Conservation (phyloP, 2,113 vertebrate species). For the Hirundichthys speculiger region DNA sequence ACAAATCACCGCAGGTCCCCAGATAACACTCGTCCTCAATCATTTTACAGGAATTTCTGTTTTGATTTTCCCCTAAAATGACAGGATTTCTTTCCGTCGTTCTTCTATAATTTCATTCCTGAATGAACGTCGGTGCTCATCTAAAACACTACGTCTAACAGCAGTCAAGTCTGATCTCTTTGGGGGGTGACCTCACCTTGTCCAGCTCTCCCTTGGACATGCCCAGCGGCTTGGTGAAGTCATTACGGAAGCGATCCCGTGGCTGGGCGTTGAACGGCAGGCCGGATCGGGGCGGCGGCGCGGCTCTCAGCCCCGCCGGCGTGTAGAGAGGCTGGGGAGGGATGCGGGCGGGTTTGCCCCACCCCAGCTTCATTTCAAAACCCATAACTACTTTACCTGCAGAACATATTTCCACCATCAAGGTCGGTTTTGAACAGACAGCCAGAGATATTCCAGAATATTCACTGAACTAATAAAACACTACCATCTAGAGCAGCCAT, state of each 20-base stretch:
- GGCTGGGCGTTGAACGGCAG: slow-evolving; percentile 86
- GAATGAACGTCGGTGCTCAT: background rate
- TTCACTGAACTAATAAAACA: background rate
- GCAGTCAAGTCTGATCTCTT: slow-evolving; percentile 3
- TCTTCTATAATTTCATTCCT: too few relatives aligned
- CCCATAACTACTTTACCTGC: slow-evolving; percentile 85
- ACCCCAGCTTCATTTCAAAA: slow-evolving; percentile 86
- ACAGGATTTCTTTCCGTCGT: too few relatives aligned
- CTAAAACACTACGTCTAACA: background rate
- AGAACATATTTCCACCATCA: slow-evolving; percentile 4
- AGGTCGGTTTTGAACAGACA: background rate
- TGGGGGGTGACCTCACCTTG: slow-evolving; percentile 74
- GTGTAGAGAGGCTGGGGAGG: slow-evolving; percentile 84
- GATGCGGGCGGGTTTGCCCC: slow-evolving; percentile 85
- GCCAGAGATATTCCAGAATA: background rate
- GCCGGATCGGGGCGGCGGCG: slow-evolving; percentile 82
- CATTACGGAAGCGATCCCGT: slow-evolving; percentile 82
- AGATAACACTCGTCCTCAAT: too few relatives aligned
- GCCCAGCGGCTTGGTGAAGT: slow-evolving; percentile 81
- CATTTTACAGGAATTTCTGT: too few relatives aligned
- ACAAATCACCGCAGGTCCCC: too few relatives aligned
- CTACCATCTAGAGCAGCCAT: slow-evolving; percentile 82
- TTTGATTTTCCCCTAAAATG: too few relatives aligned
- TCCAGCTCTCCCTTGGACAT: slow-evolving; percentile 78
- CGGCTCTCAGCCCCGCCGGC: slow-evolving; percentile 78